A percentile compares a stretch with the other conserved stretches of the same genome.
Evolutionary conservation across 1,140 invertebrate species (phyloP).

Genomic region (Bemisia tabaci): DNA sequence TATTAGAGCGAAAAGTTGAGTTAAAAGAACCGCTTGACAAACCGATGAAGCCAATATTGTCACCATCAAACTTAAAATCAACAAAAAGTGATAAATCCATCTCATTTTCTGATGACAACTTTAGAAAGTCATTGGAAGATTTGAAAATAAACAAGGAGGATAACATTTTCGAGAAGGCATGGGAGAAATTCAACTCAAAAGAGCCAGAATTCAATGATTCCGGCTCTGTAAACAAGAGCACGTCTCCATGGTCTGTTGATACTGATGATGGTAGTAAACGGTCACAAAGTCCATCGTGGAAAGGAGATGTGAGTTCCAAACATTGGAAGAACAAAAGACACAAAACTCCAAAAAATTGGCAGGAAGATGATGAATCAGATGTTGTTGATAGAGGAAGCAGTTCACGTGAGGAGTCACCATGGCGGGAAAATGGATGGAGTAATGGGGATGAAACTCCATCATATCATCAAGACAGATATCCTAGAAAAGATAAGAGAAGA

Average conservation of each 20-base stretch:
- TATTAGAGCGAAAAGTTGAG: constrained; percentile 1
- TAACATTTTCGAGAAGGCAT: constrained; percentile 5
- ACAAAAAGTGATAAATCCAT: background rate
- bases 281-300: constrained; percentile 18
- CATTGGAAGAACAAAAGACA: constrained; percentile 23
- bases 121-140: background rate
- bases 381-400: constrained; percentile 20
- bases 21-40: background rate
- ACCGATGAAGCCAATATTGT: background rate
- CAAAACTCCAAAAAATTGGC: constrained; percentile 18
- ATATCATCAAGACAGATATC: constrained; percentile 24
- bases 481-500: background rate
- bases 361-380: constrained; percentile 24
- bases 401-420: constrained; percentile 22
- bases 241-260: constrained; percentile 61
- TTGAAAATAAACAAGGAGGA: constrained; percentile 8
- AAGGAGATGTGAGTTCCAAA: constrained; percentile 28
- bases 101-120: background rate
- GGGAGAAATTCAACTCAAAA: constrained; percentile 10
- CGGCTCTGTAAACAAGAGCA: constrained; percentile 24
- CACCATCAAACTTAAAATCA: background rate
- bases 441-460: constrained; percentile 23
- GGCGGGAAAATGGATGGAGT: constrained; percentile 28
- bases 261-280: constrained; percentile 33
- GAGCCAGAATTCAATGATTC: background rate